phyloP scores from a whole-genome alignment of 2,888 invertebrate genomes.

The Synergus laeviventris region DNA sequence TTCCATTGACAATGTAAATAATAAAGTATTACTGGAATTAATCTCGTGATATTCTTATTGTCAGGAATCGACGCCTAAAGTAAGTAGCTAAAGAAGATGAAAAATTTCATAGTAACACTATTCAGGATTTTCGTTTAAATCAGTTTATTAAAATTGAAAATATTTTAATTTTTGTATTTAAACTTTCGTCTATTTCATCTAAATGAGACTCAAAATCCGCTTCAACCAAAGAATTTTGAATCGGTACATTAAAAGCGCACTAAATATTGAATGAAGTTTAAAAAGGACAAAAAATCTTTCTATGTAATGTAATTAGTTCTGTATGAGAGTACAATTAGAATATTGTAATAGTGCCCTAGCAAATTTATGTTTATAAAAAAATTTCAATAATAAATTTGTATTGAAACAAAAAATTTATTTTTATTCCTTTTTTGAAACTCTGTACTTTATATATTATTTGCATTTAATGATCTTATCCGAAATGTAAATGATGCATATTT shows the following conservation, averaged over 20 bases:
- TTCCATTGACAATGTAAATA: constrained; percentile 32
- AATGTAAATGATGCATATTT: not conserved
- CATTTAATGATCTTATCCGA: not conserved
- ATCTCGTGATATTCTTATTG: not conserved
- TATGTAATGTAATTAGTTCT: not conserved
- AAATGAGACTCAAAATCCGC: not conserved
- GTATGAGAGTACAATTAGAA: constrained; percentile 3
- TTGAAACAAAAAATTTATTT: constrained; percentile 50
- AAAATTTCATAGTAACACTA: constrained; percentile 1
- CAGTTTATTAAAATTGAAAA: not conserved
- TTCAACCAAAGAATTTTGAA: not conserved
- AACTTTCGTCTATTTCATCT: not conserved
- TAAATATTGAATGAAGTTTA: not conserved
- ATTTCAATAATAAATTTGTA: constrained; percentile 68
- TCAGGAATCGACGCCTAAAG: not conserved
- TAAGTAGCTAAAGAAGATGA: not conserved
- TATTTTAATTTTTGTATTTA: not conserved
- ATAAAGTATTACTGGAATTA: constrained; percentile 2
- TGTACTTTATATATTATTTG: not conserved
- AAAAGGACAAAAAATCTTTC: not conserved
- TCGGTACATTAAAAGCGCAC: not conserved
- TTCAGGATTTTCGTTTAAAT: not conserved
- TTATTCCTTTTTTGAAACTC: not conserved
- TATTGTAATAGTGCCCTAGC: not conserved
- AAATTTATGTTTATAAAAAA: constrained; percentile 46